Evolutionary conservation across 2,797 vertebrate genomes (phyloP), one percentile per base, ranked within the genome.

Genomic region (Eulemur coronatus): DNA sequence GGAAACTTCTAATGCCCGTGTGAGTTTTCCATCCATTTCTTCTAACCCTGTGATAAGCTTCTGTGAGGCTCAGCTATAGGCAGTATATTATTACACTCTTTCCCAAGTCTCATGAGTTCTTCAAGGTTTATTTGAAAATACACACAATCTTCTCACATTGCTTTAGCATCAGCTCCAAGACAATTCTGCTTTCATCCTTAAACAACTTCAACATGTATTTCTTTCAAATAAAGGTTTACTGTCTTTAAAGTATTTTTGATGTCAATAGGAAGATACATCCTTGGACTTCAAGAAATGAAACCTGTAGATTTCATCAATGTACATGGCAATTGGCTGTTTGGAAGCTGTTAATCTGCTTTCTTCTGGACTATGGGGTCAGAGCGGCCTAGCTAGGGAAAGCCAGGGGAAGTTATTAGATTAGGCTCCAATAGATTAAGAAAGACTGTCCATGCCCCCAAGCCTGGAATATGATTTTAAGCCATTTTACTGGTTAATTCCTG

Each of bases 221-320:
- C 59, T 89, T 96, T 92, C 46, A 59, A 91, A 86, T 82, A 82
- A 72, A 84, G 76, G 17, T 50, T 87, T 86, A n/a, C 50, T 72
- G 18, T 78, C 24, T 76, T 59, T 43, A 87, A 90, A 65, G 33
- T 73, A 52, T 70, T 79, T 87, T 80, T 67, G 22, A n/a, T 67
- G 4, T 59, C 33, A 46, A 28, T 48, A 46, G 79, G 63, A 94
- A 61, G 30, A 89, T 86, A 90, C 35, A 18, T 55, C 43, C 82
- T 85, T 63, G 41, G 57, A 75, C 43, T 80, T 75, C 12, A 89
- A 79, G 11, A 85, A 93, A 46, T 46, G 30, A 81, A 94, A 26
- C 24, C 61, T 72, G 20, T 84, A 59, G 33, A 63, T 72, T 59
- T 63, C 15, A 63, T 67, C 85, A 70, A 17, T 0, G 0, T 28